Evolutionary conservation across 2,888 invertebrate genomes (phyloP).

Genomic region (Sarcophaga variegata): DNA sequence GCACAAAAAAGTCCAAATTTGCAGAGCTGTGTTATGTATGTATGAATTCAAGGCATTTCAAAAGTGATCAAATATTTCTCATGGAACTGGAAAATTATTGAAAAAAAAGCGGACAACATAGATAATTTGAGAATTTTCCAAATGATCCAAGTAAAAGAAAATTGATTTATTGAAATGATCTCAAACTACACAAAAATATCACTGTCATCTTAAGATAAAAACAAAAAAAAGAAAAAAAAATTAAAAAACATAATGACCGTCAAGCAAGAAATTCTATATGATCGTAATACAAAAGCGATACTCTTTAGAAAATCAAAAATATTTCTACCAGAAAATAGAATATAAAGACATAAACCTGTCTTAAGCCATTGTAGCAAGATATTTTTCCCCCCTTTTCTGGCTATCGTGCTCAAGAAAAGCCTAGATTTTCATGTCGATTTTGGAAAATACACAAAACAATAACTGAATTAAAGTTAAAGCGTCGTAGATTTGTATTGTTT

Average conservation of each 20-base stretch:
- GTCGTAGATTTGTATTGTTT: background rate
- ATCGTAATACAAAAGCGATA: background rate
- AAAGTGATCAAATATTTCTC: too few relatives aligned
- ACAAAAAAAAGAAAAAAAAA: background rate
- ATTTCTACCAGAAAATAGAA: background rate
- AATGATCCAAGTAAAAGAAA: too few relatives aligned
- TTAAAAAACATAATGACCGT: background rate
- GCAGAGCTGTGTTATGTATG: too few relatives aligned
- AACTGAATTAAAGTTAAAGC: too few relatives aligned
- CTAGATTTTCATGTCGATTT: background rate
- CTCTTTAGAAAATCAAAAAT: background rate
- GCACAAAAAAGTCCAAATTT: too few relatives aligned
- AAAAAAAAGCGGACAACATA: too few relatives aligned
- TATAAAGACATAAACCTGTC: conserved; percentile 23
- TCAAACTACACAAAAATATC: background rate
- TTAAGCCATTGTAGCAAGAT: conserved; percentile 12
- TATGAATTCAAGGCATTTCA: too few relatives aligned
- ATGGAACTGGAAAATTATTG: too few relatives aligned
- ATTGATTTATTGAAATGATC: too few relatives aligned
- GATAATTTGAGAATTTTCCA: too few relatives aligned
- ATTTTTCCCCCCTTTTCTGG: background rate
- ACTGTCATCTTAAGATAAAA: background rate
- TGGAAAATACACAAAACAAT: background rate
- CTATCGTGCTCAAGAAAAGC: background rate
- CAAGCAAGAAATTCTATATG: background rate